Percentiles rank a stretch among this genome's conserved stretches.
phyloP scores from a whole-genome alignment of 1,140 invertebrate genomes.

The Drosophila chauvacae region DNA sequence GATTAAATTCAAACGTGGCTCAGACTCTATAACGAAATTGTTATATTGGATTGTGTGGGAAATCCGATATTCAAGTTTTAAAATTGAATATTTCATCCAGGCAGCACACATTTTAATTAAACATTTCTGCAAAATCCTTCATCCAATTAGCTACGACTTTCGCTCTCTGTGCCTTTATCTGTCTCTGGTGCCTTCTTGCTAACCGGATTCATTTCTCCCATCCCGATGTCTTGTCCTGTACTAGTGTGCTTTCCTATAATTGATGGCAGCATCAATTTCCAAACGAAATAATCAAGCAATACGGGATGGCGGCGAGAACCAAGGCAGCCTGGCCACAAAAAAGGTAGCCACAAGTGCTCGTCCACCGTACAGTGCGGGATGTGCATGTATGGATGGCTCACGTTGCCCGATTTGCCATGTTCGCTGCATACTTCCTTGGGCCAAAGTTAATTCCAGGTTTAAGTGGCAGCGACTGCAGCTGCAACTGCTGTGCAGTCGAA shows the following conservation, averaged over 20 bases:
- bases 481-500: constrained; percentile 55
- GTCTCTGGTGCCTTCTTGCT: constrained; percentile 20
- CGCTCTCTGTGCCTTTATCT: constrained; percentile 9
- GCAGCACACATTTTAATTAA: constrained; percentile 4
- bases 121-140: constrained; percentile 1
- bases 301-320: not conserved
- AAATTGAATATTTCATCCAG: not conserved
- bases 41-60: no score
- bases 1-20: not conserved
- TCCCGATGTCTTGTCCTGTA: constrained; percentile 21
- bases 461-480: constrained; percentile 60
- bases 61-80: not conserved
- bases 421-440: constrained; percentile 64
- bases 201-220: constrained; percentile 60
- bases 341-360: constrained; percentile 22
- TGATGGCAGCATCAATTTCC: constrained; percentile 79
- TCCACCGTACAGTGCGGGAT: constrained; percentile 23
- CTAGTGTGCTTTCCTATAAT: constrained; percentile 57
- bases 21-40: not conserved
- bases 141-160: constrained; percentile 16
- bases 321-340: constrained; percentile 23
- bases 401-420: constrained; percentile 45
- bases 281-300: constrained; percentile 79
- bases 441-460: constrained; percentile 77
- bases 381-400: constrained; percentile 27